phyloP scores from a whole-genome alignment of 2,797 vertebrate genomes.

The Eospalax fontanierii region DNA sequence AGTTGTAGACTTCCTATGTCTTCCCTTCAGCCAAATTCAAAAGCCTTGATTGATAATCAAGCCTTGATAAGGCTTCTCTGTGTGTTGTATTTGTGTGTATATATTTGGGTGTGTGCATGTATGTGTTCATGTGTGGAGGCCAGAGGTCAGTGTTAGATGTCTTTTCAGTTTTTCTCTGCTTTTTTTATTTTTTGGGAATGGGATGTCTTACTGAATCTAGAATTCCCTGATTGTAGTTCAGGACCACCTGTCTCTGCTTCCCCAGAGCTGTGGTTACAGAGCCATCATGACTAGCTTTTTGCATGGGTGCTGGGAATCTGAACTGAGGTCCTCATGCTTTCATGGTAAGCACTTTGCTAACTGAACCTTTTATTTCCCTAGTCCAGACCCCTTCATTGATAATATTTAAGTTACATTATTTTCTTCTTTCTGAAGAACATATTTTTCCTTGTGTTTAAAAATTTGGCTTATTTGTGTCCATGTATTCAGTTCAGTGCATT shows the following conservation, averaged over 20 bases:
- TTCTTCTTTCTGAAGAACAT: neutral
- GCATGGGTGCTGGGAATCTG: neutral
- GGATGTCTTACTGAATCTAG: too few relatives aligned
- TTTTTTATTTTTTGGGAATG: too few relatives aligned
- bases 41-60: too few relatives aligned
- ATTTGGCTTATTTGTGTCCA: neutral
- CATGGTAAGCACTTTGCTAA: too few relatives aligned
- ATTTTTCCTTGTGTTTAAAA: constrained; percentile 11
- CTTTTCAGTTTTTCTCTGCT: neutral
- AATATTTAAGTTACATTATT: neutral
- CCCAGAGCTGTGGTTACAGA: neutral
- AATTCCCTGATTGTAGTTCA: too few relatives aligned
- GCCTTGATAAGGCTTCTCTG: too few relatives aligned
- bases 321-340: neutral
- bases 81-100: neutral
- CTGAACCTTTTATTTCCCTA: too few relatives aligned
- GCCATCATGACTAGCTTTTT: neutral
- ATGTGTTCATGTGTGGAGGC: too few relatives aligned
- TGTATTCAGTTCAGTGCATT: neutral
- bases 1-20: too few relatives aligned
- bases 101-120: neutral
- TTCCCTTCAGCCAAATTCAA: too few relatives aligned
- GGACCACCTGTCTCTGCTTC: neutral
- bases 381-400: neutral
- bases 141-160: neutral